Base-by-base conservation (phyloP, 2,113 vertebrate genomes). In the Turdus rufiventris region DNA sequence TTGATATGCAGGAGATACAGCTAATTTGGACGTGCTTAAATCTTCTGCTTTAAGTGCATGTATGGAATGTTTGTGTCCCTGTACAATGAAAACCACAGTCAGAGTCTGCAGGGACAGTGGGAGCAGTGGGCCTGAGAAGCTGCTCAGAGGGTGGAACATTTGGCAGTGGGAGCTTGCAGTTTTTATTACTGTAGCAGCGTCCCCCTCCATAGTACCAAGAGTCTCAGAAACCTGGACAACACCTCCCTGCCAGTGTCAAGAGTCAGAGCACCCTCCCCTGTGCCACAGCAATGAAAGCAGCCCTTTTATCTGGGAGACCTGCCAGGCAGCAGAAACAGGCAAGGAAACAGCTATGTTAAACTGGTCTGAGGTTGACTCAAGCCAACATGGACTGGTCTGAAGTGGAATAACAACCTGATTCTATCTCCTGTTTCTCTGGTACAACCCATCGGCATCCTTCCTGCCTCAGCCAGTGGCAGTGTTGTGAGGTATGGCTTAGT, bases 401-500 rank as follows among this genome's bases (percentile, higher is more conserved):
- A 94, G 73, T 63, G 66, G 53, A 89, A 31, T 62, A 80, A 58
- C 34, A 42, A 70, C 31, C 23, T 70, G 25, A 86, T 85, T 38
- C 25, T 43, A 71, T 87, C 61, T 85, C 43, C 45, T 4, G 0
- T 73, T 88, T 79, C 75, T 73, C 58, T 66, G 63, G 62, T 85
- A 16, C 34, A 56, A 28, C 50, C 70, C 7, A 0, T 54, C 26
- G 12, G 89, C 53, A 82, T 67, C 56, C 48, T 83, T 94, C 36
- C 61, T 87, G 68, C 84, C n/a, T 47, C 73, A 58, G 68, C 87
- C 51, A 77, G 77, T 50, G 82, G 65, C 65, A 78, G 14, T 33
- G 70, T 89, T 66, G 57, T 2, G 15, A 91, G 81, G 48, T n/a
- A 47, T 36, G 57, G 43, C 73, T 91, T 95, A 96, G 89, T 96